Conservation (phyloP, 1,140 invertebrate species). For the Streblospio benedicti region DNA sequence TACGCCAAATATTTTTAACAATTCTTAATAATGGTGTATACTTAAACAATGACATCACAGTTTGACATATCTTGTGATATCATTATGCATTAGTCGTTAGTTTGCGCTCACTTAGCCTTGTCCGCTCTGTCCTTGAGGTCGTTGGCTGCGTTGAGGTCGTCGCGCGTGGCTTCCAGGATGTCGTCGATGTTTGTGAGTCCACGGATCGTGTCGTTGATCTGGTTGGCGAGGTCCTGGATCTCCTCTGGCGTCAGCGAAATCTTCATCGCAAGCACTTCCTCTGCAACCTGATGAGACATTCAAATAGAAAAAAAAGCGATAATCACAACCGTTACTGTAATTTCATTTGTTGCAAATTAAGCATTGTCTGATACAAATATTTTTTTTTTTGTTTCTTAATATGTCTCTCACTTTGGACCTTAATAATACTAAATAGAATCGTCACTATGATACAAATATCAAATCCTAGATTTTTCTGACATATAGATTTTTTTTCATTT, state of each 20-base stretch:
- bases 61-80: too few relatives aligned
- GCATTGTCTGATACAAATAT: neutral
- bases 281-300: slow-evolving; percentile 38
- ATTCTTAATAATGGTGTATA: too few relatives aligned
- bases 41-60: too few relatives aligned
- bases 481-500: neutral
- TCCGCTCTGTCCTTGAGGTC: slow-evolving; percentile 67
- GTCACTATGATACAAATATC: neutral
- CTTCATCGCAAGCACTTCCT: slow-evolving; percentile 53
- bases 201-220: slow-evolving; percentile 76
- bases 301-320: too few relatives aligned
- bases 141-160: slow-evolving; percentile 66
- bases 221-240: slow-evolving; percentile 69
- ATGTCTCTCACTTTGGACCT: neutral
- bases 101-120: slow-evolving; percentile 56
- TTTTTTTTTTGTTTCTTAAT: neutral
- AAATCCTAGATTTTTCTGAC: neutral
- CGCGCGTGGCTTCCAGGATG: slow-evolving; percentile 75
- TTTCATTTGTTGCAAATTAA: neutral
- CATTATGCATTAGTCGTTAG: neutral
- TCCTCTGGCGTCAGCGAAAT: slow-evolving; percentile 72
- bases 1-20: too few relatives aligned
- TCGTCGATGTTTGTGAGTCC: slow-evolving; percentile 79
- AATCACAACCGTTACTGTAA: neutral
- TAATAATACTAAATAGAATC: neutral